Conservation (phyloP, 2,113 vertebrate species). For the Sander lucioperca region DNA sequence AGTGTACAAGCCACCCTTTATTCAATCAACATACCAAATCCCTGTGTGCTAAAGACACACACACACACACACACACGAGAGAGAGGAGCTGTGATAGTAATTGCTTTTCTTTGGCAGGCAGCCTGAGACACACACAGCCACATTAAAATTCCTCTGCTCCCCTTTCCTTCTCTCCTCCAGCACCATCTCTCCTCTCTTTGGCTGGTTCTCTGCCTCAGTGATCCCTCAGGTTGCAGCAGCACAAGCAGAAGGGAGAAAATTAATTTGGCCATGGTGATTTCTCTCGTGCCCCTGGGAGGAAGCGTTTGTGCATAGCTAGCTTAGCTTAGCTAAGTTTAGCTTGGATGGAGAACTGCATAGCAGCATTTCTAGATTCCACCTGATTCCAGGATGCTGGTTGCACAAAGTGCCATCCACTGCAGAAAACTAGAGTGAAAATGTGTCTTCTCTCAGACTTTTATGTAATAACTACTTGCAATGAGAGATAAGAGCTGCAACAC, state of each 20-base stretch:
- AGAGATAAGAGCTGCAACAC: neutral
- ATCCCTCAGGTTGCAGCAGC: constrained; percentile 76
- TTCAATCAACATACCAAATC: constrained; percentile 53
- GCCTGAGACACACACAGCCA: constrained; percentile 72
- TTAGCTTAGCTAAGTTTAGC: constrained; percentile 67
- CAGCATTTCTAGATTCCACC: constrained; percentile 71
- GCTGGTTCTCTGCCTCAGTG: constrained; percentile 72
- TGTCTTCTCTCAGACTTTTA: constrained; percentile 25
- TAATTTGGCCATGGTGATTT: constrained; percentile 78
- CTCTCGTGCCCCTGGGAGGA: constrained; percentile 48
- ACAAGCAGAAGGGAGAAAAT: constrained; percentile 77
- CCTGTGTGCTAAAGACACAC: constrained; percentile 17
- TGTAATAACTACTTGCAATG: neutral
- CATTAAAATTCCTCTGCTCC: constrained; percentile 82
- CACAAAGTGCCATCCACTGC: constrained; percentile 60
- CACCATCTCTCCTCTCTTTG: constrained; percentile 65
- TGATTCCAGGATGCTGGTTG: constrained; percentile 60
- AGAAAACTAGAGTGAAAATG: constrained; percentile 52
- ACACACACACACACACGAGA: constrained; percentile 30
- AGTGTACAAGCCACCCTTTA: constrained; percentile 40
- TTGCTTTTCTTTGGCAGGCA: constrained; percentile 79
- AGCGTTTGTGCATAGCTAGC: constrained; percentile 71
- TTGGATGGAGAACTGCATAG: constrained; percentile 68
- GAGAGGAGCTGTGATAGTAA: constrained; percentile 73
- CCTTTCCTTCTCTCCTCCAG: constrained; percentile 70